Conservation (phyloP, 1,140 invertebrate species). For the Drosophila tristis region DNA sequence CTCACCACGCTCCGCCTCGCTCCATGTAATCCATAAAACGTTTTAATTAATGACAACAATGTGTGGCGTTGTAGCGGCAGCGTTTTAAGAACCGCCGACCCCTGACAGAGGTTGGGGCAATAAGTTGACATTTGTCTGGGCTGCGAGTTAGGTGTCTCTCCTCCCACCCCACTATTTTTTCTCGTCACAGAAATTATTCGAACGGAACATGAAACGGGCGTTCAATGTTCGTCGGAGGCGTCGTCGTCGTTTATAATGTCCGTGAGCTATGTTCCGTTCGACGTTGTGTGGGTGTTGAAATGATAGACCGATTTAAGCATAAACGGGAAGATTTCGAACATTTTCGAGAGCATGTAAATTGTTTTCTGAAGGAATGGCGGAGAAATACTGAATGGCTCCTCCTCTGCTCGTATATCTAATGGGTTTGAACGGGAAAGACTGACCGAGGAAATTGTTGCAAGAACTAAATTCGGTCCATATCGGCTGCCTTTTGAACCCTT, state of each 20-base stretch:
- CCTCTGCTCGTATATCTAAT: neutral
- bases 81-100: constrained; percentile 46
- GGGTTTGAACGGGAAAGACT: no score
- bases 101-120: constrained; percentile 35
- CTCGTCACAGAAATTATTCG: constrained; percentile 25
- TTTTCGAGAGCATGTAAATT: constrained; percentile 43
- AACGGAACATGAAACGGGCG: constrained; percentile 56
- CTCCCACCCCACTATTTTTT: neutral
- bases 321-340: constrained; percentile 29
- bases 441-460: no score
- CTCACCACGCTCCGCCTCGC: constrained; percentile 20
- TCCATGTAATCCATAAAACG: constrained; percentile 80
- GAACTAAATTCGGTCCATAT: no score
- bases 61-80: constrained; percentile 70
- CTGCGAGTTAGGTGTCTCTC: constrained; percentile 63
- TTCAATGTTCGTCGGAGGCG: constrained; percentile 44
- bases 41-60: constrained; percentile 83
- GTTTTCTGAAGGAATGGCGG: constrained; percentile 17
- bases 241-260: constrained; percentile 50
- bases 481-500: no score
- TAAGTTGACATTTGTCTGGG: constrained; percentile 54
- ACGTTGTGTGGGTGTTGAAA: constrained; percentile 59
- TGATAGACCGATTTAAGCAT: constrained; percentile 49
- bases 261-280: constrained; percentile 57
- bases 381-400: constrained; percentile 1